phyloP scores from a whole-genome alignment of 2,888 invertebrate genomes.

The Chironomus tentans region DNA sequence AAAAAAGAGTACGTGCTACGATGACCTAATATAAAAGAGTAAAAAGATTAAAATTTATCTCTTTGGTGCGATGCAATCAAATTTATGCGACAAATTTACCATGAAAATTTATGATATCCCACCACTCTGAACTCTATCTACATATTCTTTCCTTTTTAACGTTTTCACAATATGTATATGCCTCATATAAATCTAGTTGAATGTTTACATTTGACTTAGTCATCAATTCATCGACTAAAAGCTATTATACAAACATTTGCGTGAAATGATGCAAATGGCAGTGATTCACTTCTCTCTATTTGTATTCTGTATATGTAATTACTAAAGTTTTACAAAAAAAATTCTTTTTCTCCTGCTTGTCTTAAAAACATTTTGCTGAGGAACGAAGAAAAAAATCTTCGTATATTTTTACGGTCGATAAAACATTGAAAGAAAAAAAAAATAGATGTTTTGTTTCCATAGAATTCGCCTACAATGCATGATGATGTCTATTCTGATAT shows the following conservation, averaged over 20 bases:
- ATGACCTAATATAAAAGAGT: background rate
- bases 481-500: too few species aligned
- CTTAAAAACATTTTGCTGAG: background rate
- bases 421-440: background rate
- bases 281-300: background rate
- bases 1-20: background rate
- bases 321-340: too few species aligned
- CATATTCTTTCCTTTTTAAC: background rate
- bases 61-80: background rate
- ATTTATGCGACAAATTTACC: background rate
- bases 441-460: too few species aligned
- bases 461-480: too few species aligned
- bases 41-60: too few species aligned
- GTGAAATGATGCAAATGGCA: constrained; percentile 5
- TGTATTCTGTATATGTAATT: too few species aligned
- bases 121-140: background rate
- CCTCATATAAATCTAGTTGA: background rate
- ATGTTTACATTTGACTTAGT: constrained; percentile 8
- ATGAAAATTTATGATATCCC: background rate
- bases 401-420: background rate
- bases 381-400: background rate
- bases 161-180: background rate
- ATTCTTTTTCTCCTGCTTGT: too few species aligned
- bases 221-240: background rate
- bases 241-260: background rate